Percentiles rank a stretch among this genome's conserved stretches.
Conservation (phyloP, 1,140 invertebrate species). For the Pissodes strobi region DNA sequence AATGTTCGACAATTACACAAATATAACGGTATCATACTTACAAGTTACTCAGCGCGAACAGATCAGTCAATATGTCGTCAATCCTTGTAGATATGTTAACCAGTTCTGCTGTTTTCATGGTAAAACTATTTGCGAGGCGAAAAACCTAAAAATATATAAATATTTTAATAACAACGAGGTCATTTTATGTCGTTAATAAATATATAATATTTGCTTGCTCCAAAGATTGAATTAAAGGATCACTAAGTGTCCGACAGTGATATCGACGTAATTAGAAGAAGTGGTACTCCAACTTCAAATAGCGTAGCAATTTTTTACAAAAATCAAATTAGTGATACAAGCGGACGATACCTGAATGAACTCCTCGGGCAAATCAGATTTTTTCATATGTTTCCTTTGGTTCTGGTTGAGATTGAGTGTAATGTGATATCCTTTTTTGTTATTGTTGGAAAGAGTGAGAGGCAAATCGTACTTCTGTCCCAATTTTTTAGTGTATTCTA, state of each 20-base stretch:
- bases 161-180: too few relatives aligned
- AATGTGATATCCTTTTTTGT: constrained; percentile 76
- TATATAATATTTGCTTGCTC: too few relatives aligned
- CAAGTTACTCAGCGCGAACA: constrained; percentile 80
- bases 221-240: too few relatives aligned
- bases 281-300: too few relatives aligned
- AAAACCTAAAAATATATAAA: constrained; percentile 39
- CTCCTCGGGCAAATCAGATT: constrained; percentile 65
- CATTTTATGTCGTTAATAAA: too few relatives aligned
- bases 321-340: too few relatives aligned
- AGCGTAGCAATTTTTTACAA: too few relatives aligned
- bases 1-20: too few relatives aligned
- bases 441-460: constrained; percentile 68
- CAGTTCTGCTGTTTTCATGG: constrained; percentile 80
- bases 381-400: constrained; percentile 58
- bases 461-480: constrained; percentile 67
- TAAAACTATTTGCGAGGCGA: constrained; percentile 49
- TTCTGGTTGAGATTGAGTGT: constrained; percentile 61
- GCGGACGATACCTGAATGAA: constrained; percentile 76
- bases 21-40: too few relatives aligned
- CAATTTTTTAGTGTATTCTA: constrained; percentile 65
- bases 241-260: too few relatives aligned
- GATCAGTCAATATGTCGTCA: constrained; percentile 74
- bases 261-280: too few relatives aligned
- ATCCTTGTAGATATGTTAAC: constrained; percentile 72